phyloP scores from a whole-genome alignment of 2,888 invertebrate genomes.

The Blera fallax region DNA sequence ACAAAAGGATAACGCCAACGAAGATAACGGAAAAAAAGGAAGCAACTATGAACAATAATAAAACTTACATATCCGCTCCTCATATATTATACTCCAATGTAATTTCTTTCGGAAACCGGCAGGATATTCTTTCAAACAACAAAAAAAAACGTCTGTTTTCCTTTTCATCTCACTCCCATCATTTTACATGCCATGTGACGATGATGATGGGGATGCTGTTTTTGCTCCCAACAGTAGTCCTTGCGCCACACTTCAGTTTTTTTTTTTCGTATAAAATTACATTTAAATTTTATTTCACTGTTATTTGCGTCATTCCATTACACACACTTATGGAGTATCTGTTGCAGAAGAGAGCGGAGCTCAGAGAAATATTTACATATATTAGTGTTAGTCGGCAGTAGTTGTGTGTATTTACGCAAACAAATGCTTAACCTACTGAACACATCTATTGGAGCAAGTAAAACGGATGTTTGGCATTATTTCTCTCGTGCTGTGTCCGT shows the following conservation, averaged over 20 bases:
- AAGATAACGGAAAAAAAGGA: neutral
- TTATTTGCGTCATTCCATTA: conserved; percentile 41
- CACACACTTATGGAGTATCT: neutral
- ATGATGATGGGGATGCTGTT: neutral
- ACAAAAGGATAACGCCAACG: neutral
- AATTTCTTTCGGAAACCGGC: conserved; percentile 25
- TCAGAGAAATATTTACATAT: neutral
- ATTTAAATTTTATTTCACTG: conserved; percentile 52
- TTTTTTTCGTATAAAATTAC: conserved; percentile 12
- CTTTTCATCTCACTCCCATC: neutral
- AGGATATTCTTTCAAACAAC: conserved; percentile 10
- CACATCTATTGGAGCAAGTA: neutral
- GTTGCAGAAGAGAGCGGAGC: neutral
- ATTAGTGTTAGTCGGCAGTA: conserved; percentile 11
- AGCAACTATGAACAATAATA: neutral
- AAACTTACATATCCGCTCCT: neutral
- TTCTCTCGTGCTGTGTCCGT: neutral
- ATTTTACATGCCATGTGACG: conserved; percentile 3
- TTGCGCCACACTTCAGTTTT: neutral
- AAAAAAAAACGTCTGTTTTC: neutral
- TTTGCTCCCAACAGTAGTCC: neutral
- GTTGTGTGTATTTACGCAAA: conserved; percentile 4
- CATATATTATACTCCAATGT: conserved; percentile 2
- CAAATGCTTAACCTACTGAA: neutral
- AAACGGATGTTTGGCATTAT: conserved; percentile 44